A percentile compares a stretch with the other conserved stretches of the same genome.
Evolutionary conservation across 1,140 invertebrate genomes (phyloP).

Genomic region (Calephelis virginiensis): DNA sequence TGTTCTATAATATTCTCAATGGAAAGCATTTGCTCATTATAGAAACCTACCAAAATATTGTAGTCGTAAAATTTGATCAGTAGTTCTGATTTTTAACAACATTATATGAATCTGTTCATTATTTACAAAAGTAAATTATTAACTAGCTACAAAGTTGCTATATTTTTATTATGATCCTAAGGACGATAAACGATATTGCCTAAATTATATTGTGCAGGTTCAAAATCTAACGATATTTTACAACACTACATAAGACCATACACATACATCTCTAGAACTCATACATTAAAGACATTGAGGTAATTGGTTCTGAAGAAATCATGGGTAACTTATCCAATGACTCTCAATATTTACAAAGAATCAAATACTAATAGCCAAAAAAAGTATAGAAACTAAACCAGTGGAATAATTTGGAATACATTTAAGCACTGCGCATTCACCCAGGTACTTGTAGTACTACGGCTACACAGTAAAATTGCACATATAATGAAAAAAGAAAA

Average conservation of each 20-base stretch:
- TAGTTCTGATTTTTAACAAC: conserved; percentile 36
- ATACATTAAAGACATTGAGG: conserved; percentile 74
- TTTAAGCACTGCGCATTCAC: conserved; percentile 35
- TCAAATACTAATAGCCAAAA: conserved; percentile 33
- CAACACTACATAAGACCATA: conserved; percentile 59
- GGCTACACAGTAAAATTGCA: conserved; percentile 55
- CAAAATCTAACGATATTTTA: conserved; percentile 51
- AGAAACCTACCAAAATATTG: too few species aligned
- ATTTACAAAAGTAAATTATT: conserved; percentile 63
- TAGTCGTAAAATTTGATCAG: conserved; percentile 22
- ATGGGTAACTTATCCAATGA: conserved; percentile 71
- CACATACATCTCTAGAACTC: conserved; percentile 53
- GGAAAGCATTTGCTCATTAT: too few species aligned
- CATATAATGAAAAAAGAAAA: conserved; percentile 39
- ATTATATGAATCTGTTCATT: conserved; percentile 35
- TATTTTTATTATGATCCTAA: conserved; percentile 38
- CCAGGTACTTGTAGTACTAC: conserved; percentile 51
- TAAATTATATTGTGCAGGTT: conserved; percentile 49
- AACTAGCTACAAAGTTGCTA: conserved; percentile 41
- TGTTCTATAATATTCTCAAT: too few species aligned
- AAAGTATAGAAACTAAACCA: conserved; percentile 17
- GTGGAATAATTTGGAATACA: conserved; percentile 24
- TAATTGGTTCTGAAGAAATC: conserved; percentile 73
- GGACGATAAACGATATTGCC: conserved; percentile 39
- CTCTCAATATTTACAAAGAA: conserved; percentile 65